phyloP scores from a whole-genome alignment of 2,888 invertebrate genomes.

The Eupithecia subfuscata region DNA sequence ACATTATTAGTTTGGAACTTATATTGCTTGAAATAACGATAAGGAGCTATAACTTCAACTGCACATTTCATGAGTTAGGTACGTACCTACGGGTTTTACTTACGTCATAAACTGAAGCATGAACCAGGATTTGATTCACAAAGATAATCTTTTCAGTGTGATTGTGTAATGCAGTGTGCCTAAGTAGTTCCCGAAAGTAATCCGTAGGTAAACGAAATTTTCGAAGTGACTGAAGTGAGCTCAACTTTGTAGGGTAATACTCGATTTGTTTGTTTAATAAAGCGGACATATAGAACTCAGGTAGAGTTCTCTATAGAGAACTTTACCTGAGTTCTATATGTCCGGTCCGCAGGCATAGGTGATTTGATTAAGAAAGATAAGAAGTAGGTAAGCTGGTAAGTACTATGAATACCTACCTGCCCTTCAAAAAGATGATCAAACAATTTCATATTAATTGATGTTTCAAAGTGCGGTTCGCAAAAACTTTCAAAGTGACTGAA shows the following conservation, averaged over 20 bases:
- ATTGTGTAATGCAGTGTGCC: no score
- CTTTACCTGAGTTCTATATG: no score
- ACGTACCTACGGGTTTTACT: background rate
- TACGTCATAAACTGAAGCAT: background rate
- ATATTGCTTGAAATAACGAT: slow-evolving; percentile 2
- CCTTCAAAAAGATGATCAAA: no score
- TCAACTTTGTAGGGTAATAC: background rate
- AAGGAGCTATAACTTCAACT: background rate
- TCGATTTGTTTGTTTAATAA: background rate
- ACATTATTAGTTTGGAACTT: slow-evolving; percentile 1
- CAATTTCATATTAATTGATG: no score
- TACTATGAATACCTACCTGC: no score
- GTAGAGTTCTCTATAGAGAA: no score
- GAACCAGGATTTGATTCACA: background rate
- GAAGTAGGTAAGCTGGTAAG: no score
- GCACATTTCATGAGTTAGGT: background rate
- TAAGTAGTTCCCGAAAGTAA: background rate
- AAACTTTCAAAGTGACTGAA: background rate
- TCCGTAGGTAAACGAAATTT: background rate
- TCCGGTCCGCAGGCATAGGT: no score
- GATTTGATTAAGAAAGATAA: no score
- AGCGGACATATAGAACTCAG: no score
- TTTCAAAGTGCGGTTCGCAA: no score
- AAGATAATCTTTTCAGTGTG: background rate
- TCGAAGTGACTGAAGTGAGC: background rate